A percentile compares a stretch with the other conserved stretches of the same genome.
Evolutionary conservation across 2,888 invertebrate genomes (phyloP).

Genomic region (Andrena dorsata): DNA sequence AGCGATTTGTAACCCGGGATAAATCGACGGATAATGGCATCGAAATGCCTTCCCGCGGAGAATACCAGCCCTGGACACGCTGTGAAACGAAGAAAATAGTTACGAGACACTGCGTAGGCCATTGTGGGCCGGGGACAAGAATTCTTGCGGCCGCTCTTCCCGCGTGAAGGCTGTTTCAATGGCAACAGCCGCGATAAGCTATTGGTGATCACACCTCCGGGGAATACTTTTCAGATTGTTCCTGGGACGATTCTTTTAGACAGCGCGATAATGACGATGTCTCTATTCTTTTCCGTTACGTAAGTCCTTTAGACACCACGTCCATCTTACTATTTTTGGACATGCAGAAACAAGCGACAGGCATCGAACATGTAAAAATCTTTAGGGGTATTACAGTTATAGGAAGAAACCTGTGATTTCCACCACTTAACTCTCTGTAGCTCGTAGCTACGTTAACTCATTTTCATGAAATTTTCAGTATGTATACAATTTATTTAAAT

Average conservation of each 20-base stretch:
- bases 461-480: too few relatives aligned
- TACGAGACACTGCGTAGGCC: slow-evolving; percentile 64
- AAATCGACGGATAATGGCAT: slow-evolving; percentile 37
- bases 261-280: neutral
- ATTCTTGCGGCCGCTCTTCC: slow-evolving; percentile 45
- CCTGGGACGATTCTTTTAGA: slow-evolving; percentile 3
- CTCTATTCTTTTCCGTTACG: neutral
- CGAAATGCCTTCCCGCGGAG: slow-evolving; percentile 20
- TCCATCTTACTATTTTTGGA: too few relatives aligned
- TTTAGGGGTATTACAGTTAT: too few relatives aligned
- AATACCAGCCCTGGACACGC: neutral
- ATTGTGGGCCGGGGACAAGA: slow-evolving; percentile 62
- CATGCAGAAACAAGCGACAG: too few relatives aligned
- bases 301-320: neutral
- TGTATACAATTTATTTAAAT: too few relatives aligned
- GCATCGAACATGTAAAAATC: too few relatives aligned
- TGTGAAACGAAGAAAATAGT: slow-evolving; percentile 24
- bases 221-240: slow-evolving; percentile 25
- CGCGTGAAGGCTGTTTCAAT: slow-evolving; percentile 45
- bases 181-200: slow-evolving; percentile 42
- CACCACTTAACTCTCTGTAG: too few relatives aligned
- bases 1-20: slow-evolving; percentile 29
- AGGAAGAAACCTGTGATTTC: too few relatives aligned
- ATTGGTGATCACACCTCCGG: slow-evolving; percentile 41
- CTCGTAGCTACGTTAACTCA: too few relatives aligned